These are phyloP conservation scores for Gymnodraco acuticeps DNA, from an alignment of 2,797 vertebrate genomes.

Conservation along the genomic window DNA sequence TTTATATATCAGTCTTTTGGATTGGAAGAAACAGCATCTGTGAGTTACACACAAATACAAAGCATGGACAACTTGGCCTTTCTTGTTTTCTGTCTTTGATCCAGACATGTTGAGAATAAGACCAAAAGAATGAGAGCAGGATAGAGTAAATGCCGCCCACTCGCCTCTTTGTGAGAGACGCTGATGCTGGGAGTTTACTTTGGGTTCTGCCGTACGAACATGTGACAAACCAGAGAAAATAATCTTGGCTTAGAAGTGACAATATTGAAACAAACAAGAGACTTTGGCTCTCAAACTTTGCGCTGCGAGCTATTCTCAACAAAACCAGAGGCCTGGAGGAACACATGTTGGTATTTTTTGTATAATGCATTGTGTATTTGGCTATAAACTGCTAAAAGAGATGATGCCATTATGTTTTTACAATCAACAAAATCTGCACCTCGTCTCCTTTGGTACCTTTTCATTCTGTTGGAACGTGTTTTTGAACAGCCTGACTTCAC, in stretches of 20 bases:
- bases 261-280: constrained; percentile 56
- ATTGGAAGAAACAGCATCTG: constrained; percentile 80
- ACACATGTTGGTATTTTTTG: constrained; percentile 42
- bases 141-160: constrained; percentile 76
- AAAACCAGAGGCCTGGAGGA: constrained; percentile 42
- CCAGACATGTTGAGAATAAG: constrained; percentile 75
- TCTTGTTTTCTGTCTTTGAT: constrained; percentile 80
- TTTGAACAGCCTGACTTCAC: constrained; percentile 37
- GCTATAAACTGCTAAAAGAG: constrained; percentile 47
- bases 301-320: constrained; percentile 54
- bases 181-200: constrained; percentile 65
- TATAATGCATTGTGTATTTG: constrained; percentile 41
- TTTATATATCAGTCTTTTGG: constrained; percentile 62
- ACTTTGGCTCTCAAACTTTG: constrained; percentile 50
- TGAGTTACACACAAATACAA: constrained; percentile 76
- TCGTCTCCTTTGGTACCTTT: constrained; percentile 44
- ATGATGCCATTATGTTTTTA: constrained; percentile 56
- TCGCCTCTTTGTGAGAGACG: constrained; percentile 69
- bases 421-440: constrained; percentile 68
- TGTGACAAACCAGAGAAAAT: constrained; percentile 53
- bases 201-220: constrained; percentile 60
- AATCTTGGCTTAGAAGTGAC: constrained; percentile 72
- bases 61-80: constrained; percentile 72
- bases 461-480: constrained; percentile 38
- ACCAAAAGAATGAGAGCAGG: constrained; percentile 72